Evolutionary conservation across 2,797 vertebrate species (phyloP).

Genomic region (Sparus aurata): DNA sequence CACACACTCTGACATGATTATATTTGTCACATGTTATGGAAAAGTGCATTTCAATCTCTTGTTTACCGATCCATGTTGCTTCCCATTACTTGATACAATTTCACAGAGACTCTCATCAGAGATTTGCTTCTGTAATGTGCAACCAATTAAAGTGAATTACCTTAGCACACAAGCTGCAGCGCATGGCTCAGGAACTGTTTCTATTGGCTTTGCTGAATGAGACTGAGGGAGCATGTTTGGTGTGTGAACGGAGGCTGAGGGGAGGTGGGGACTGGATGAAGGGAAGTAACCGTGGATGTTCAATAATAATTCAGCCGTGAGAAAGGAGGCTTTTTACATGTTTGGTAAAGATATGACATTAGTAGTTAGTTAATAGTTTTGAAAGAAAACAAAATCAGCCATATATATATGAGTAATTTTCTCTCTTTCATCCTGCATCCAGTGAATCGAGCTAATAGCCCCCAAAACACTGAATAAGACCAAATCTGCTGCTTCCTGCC

Average conservation of each 20-base stretch:
- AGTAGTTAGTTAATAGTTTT: background rate
- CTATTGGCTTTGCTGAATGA: constrained; percentile 40
- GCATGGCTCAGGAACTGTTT: constrained; percentile 40
- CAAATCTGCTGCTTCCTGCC: constrained; percentile 43
- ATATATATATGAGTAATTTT: constrained; percentile 3
- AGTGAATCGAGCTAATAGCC: constrained; percentile 7
- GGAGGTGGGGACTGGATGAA: constrained; percentile 7
- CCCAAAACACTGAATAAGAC: constrained; percentile 13
- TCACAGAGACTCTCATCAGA: constrained; percentile 49
- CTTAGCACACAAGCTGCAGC: constrained; percentile 53
- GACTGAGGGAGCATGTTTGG: constrained; percentile 14
- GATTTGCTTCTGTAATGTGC: constrained; percentile 63
- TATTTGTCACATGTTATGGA: constrained; percentile 25
- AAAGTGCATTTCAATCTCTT: constrained; percentile 29
- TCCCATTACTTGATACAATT: constrained; percentile 44
- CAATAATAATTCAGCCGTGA: background rate
- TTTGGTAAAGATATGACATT: background rate
- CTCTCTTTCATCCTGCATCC: constrained; percentile 9
- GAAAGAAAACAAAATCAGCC: constrained; percentile 11
- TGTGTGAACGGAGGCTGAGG: constrained; percentile 22
- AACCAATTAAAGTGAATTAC: constrained; percentile 62
- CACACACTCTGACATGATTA: constrained; percentile 10
- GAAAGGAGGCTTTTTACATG: background rate
- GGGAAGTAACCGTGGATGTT: constrained; percentile 15
- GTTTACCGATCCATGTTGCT: constrained; percentile 47